Evolutionary conservation across 2,888 invertebrate species (phyloP), one percentile per base, ranked within the genome.

Genomic region (Craniophora ligustri): DNA sequence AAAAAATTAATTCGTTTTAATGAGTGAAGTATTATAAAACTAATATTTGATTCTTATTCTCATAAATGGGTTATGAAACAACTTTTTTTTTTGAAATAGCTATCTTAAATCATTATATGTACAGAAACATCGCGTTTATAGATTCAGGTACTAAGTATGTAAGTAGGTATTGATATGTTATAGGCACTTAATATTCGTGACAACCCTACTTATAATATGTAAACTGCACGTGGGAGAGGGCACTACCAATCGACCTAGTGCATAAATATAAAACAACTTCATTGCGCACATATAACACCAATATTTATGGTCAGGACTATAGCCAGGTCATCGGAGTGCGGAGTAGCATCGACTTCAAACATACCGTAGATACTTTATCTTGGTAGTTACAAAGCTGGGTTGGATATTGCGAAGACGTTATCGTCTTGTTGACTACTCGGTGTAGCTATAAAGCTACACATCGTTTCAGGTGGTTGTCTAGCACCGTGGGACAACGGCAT

Each of bases 221-320:
- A 28, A 40, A 62, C 44, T 62, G 67, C 61, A 62, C 75, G 73
- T 73, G 72, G 49, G 73, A 73, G 73, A 73, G 73, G 75, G 72
- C 73, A 75, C 63, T 61, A 49, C 63, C 69, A 69, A 75, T 75
- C 72, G 75, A 72, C 73, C 73, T 56, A 62, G 59, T 67, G 61
- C 69, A 75, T 73, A 73, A 73, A 73, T 73, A 73, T 73, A 75
- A 73, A 75, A 73, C 75, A 72, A 69, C 69, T 75, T 64, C 61
- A 69, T 75, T 73, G 63, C 75, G 56, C 55, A 54, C 59, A 64
- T 65, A 67, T 63, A 64, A 72, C 69, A 62, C 75, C 36, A 54
- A 66, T 73, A 71, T 73, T 73, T 75, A 73, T 69, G 40, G 57
- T 32, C 57, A 48, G 58, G 61, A 66, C 57, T 53, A 55, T 32